Percentiles rank a stretch among this genome's conserved stretches.
These are phyloP conservation scores for Ophiothrix spiculata DNA, from an alignment of 35 echinoderm and acorn worm genomes.

Conservation along the genomic window DNA sequence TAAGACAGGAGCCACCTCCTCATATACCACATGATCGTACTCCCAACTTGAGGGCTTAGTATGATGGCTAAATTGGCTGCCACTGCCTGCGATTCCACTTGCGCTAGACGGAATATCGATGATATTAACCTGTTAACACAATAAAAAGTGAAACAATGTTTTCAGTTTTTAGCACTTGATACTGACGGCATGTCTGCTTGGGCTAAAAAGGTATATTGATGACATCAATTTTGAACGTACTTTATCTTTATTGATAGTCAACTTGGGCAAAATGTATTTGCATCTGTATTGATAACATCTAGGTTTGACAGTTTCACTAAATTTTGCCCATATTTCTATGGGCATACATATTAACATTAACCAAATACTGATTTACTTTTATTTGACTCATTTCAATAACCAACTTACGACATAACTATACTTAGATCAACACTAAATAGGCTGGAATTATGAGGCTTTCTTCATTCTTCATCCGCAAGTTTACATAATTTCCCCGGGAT, in stretches of 20 bases:
- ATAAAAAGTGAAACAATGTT: neutral
- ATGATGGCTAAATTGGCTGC: constrained; percentile 64
- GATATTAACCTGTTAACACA: constrained; percentile 61
- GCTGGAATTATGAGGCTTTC: too few species aligned
- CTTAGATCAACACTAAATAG: too few species aligned
- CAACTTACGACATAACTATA: too few species aligned
- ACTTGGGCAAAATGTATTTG: too few species aligned
- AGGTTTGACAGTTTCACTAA: too few species aligned
- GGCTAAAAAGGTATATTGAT: too few species aligned
- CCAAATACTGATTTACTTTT: neutral
- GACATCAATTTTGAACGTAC: too few species aligned
- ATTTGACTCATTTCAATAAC: too few species aligned
- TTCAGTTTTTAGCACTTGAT: neutral
- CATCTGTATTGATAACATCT: too few species aligned
- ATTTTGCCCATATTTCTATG: neutral
- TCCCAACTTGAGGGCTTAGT: constrained; percentile 81
- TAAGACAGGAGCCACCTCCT: constrained; percentile 77
- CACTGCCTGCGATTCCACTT: constrained; percentile 79
- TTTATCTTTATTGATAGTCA: too few species aligned
- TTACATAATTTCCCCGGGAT: too few species aligned
- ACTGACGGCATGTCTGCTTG: neutral
- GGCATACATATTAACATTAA: neutral
- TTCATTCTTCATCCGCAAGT: too few species aligned
- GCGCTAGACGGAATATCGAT: constrained; percentile 72
- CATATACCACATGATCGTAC: constrained; percentile 82